Evolutionary conservation across 2,113 vertebrate genomes (phyloP).

Genomic region (Taxidea taxus): DNA sequence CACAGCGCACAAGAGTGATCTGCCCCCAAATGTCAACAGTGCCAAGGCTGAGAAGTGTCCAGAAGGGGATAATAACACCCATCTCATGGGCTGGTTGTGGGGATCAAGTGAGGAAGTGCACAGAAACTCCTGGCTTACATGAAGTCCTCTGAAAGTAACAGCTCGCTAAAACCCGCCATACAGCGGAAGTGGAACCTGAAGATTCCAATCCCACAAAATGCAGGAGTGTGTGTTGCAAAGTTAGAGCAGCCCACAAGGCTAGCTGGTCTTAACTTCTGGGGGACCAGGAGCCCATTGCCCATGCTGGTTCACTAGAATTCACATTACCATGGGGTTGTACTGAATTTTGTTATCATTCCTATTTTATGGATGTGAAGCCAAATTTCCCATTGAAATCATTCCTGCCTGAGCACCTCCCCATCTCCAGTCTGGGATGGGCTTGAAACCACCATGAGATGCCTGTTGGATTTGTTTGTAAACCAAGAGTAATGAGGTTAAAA

Average conservation of each 20-base stretch:
- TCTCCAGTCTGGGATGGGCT: not conserved
- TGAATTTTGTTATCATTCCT: not conserved
- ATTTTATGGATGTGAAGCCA: not conserved
- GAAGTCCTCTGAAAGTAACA: not conserved
- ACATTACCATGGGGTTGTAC: too few species aligned
- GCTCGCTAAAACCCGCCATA: rapidly evolving
- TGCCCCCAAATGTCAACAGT: not conserved
- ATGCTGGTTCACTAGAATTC: not conserved
- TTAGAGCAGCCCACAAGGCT: rapidly evolving
- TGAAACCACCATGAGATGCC: not conserved
- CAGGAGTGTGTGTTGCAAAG: not conserved
- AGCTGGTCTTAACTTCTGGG: not conserved
- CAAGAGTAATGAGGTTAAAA: constrained; percentile 11
- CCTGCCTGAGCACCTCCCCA: not conserved
- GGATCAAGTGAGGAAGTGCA: not conserved
- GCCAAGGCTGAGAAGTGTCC: not conserved
- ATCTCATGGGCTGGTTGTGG: not conserved
- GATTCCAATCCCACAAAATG: not conserved
- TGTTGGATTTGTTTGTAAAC: not conserved
- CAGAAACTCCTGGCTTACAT: rapidly evolving
- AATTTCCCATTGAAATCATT: not conserved
- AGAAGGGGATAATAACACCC: too few species aligned
- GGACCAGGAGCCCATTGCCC: not conserved
- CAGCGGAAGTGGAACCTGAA: not conserved
- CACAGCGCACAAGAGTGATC: rapidly evolving